Evolutionary conservation across 2,888 invertebrate genomes (phyloP), one percentile per base, ranked within the genome.

Genomic region (Tetragonula carbonaria): DNA sequence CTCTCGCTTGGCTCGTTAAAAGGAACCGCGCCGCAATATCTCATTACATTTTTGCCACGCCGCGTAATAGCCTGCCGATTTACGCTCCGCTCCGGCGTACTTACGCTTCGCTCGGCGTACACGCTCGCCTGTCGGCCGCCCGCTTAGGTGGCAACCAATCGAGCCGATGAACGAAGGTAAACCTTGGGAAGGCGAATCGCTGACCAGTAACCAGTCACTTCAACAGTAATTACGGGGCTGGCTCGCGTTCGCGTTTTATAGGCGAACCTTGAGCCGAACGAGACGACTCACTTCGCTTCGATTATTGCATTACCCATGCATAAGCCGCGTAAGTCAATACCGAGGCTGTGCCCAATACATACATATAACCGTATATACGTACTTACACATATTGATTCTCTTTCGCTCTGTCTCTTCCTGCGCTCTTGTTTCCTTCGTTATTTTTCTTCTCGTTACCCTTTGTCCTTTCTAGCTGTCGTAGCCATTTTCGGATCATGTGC

Each of bases 291-390:
- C 92, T 92, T 33, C 91, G 87, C 91, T 45, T 91, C 88, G 92
- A 92, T 92, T 92, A 92, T 92, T 92, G 92, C 92, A 92, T 92
- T 92, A 92, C 91, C 88, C 90, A 92, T 92, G 92, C 92, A 92
- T 92, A 91, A 45, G 92, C 80, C 80, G 77, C 38, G 45, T 45
- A 45, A 67, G 72, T 79, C 84, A 74, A 86, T 89, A 79, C 85
- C 67, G 45, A 45, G 45, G 70, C 78, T 65, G 53, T 50, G 23
- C 53, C 51, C 51, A 4, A 38, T 33, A 45, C 45, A 8, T 45
- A 45, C 38, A 3, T 33, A 55, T 55, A 28, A 70, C 53, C 70
- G 6, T 33, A 8, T 11, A 6, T 14, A 33, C 3, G 33, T 33
- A 33, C 33, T 33, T 33, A 3, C 33, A 33, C 33, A 33, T 3